Percentiles rank a stretch among this genome's conserved stretches.
Conservation (phyloP, 1,140 invertebrate genomes). For the Lucilia cuprina region DNA sequence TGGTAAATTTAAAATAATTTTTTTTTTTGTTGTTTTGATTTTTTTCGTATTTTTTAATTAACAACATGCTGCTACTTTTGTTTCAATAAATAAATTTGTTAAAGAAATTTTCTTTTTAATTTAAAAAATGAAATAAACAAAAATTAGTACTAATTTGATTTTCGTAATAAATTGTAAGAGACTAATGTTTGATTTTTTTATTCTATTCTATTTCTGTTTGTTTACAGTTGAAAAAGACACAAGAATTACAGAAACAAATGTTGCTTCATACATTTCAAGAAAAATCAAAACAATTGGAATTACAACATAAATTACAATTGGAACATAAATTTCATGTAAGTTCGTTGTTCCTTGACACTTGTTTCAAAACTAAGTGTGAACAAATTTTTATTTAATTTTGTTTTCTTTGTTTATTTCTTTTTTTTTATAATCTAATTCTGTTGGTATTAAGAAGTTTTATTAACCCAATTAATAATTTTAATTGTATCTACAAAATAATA, state of each 20-base stretch:
- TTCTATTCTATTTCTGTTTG: constrained; percentile 42
- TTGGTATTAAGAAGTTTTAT: too few species aligned
- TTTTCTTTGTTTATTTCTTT: constrained; percentile 32
- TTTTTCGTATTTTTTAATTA: neutral
- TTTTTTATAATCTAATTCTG: neutral
- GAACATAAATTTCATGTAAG: constrained; percentile 86
- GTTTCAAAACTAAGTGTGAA: neutral
- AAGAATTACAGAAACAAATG: constrained; percentile 88
- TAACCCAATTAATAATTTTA: too few species aligned
- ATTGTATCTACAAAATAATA: too few species aligned
- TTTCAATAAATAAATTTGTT: neutral
- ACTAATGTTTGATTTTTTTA: constrained; percentile 25
- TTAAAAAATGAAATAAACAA: neutral
- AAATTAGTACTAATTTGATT: constrained; percentile 14
- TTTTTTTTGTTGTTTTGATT: constrained; percentile 6
- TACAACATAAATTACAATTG: constrained; percentile 87
- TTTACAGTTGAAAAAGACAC: constrained; percentile 85
- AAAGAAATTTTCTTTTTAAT: neutral
- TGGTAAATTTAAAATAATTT: neutral
- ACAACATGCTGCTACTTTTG: neutral
- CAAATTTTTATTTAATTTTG: too few species aligned
- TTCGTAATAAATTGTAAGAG: neutral
- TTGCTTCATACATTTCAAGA: constrained; percentile 87
- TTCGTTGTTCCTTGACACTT: constrained; percentile 30
- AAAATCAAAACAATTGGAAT: constrained; percentile 85